Percentiles rank a stretch among this genome's conserved stretches.
These are phyloP conservation scores for Grammomys surdaster DNA, from an alignment of 2,113 vertebrate species.

Conservation along the genomic window DNA sequence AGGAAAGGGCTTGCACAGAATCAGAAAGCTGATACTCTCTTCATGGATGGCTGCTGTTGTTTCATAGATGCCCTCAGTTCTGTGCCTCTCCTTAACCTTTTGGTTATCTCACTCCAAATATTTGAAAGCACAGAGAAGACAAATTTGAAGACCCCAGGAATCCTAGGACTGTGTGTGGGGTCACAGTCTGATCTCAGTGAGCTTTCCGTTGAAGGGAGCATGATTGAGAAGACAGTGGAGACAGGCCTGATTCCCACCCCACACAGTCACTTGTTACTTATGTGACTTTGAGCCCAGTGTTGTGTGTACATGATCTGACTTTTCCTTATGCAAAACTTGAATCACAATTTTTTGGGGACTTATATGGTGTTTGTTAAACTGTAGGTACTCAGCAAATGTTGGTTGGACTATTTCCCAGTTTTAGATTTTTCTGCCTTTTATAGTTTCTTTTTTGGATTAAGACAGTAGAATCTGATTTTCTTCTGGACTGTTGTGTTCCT, in stretches of 20 bases:
- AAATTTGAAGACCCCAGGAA: background rate
- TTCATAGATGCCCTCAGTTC: background rate
- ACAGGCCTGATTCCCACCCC: background rate
- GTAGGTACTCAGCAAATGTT: background rate
- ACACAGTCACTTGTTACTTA: background rate
- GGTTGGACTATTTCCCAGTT: background rate
- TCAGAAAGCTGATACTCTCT: background rate
- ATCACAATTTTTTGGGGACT: background rate
- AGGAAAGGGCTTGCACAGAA: background rate
- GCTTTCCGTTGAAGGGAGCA: background rate
- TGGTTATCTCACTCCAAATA: background rate
- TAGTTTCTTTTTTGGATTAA: conserved; percentile 3
- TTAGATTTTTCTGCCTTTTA: background rate
- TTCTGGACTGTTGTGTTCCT: conserved; percentile 17
- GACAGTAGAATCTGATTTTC: conserved; percentile 20
- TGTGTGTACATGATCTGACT: background rate
- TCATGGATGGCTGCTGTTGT: background rate
- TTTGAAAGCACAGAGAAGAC: background rate
- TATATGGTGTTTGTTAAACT: background rate
- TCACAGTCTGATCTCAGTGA: background rate
- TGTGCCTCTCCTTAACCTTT: background rate
- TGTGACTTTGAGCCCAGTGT: background rate
- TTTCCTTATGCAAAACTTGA: background rate
- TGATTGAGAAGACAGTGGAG: background rate
- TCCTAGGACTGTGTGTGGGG: background rate